Conservation (phyloP, 2,797 vertebrate genomes). For the Lerista edwardsae region DNA sequence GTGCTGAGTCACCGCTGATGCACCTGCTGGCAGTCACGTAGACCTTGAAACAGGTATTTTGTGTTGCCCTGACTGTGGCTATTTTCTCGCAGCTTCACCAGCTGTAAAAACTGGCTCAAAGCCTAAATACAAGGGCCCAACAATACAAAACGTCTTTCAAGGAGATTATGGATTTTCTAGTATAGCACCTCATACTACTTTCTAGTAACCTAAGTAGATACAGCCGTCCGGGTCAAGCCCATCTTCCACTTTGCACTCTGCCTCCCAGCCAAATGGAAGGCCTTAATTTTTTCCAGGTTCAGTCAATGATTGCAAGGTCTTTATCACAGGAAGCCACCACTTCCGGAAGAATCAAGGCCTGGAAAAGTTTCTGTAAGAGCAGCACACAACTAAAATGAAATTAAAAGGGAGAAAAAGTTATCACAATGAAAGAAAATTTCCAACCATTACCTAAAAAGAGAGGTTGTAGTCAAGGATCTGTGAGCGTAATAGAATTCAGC, state of each 20-base stretch:
- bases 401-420: not conserved
- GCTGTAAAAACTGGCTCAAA: no score
- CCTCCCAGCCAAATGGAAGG: not conserved
- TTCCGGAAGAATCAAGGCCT: not conserved
- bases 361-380: not conserved
- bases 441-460: not conserved
- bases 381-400: not conserved
- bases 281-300: not conserved
- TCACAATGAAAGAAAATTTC: constrained; percentile 6
- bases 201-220: not conserved
- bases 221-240: not conserved
- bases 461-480: not conserved
- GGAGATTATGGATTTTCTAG: not conserved
- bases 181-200: not conserved
- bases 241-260: not conserved
- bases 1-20: no score
- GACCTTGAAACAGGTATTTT: no score
- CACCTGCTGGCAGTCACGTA: no score
- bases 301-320: not conserved
- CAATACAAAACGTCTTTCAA: not conserved
- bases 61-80: no score
- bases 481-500: not conserved
- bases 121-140: no score
- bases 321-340: constrained; percentile 3
- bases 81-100: no score